A percentile compares a stretch with the other conserved stretches of the same genome.
Evolutionary conservation across 2,888 invertebrate species (phyloP).

Genomic region (Agrochola lychnidis): DNA sequence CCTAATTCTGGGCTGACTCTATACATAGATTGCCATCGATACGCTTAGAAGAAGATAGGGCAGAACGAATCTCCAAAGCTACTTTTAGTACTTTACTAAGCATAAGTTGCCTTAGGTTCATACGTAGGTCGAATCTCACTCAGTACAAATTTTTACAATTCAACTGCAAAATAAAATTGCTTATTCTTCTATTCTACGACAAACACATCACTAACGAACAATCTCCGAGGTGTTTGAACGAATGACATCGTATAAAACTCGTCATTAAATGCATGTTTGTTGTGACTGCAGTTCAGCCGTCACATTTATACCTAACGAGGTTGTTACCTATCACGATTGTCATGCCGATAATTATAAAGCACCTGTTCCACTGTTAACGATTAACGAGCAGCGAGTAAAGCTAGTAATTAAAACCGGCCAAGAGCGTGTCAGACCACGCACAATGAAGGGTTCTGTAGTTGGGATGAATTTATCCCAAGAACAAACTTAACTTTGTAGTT

Average conservation of each 20-base stretch:
- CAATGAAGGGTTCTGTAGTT: too few relatives aligned
- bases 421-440: too few relatives aligned
- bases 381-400: neutral
- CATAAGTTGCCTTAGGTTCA: neutral
- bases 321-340: conserved; percentile 29
- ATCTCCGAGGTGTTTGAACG: neutral
- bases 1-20: neutral
- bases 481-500: too few relatives aligned
- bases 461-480: too few relatives aligned
- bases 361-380: too few relatives aligned
- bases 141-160: neutral
- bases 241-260: conserved; percentile 1
- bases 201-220: neutral
- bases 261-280: conserved; percentile 38
- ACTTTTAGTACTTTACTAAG: neutral
- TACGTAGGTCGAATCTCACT: neutral
- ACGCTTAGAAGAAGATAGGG: too few relatives aligned
- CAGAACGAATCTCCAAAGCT: neutral
- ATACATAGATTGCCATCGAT: too few relatives aligned
- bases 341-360: conserved; percentile 25
- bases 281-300: conserved; percentile 29
- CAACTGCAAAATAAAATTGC: neutral
- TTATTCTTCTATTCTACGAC: neutral
- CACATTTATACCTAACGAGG: conserved; percentile 41
- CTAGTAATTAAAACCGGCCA: neutral